phyloP scores from a whole-genome alignment of 2,113 vertebrate species.

The Halichoeres trimaculatus region DNA sequence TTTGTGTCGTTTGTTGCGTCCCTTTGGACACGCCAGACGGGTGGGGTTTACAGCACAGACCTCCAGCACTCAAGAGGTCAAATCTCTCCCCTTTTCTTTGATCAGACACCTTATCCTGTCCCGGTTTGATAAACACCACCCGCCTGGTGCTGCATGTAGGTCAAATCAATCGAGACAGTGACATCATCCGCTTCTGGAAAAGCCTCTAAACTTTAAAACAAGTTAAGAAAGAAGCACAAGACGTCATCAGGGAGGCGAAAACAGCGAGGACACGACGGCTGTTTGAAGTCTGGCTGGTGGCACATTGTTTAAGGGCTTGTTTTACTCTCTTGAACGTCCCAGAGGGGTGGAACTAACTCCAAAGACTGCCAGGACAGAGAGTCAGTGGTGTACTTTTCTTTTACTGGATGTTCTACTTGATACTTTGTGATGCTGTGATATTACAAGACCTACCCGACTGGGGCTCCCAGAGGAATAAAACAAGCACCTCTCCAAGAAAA shows the following conservation, averaged over 20 bases:
- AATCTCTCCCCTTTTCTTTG: conserved; percentile 31
- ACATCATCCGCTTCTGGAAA: conserved; percentile 35
- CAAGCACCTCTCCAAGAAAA: conserved; percentile 12
- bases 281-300: conserved; percentile 6
- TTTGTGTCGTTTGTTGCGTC: conserved; percentile 62
- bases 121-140: conserved; percentile 40
- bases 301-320: conserved; percentile 6
- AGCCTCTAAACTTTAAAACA: conserved; percentile 14
- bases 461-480: conserved; percentile 34
- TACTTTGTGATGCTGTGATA: background rate
- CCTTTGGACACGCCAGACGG: conserved; percentile 21
- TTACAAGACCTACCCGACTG: conserved; percentile 26
- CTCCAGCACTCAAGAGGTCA: conserved; percentile 11
- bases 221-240: background rate
- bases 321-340: background rate
- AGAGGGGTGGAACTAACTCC: conserved; percentile 6
- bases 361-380: background rate
- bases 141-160: conserved; percentile 55
- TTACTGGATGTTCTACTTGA: background rate
- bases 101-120: conserved; percentile 40
- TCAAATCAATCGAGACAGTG: conserved; percentile 43
- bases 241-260: background rate
- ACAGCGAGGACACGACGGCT: background rate
- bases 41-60: conserved; percentile 22
- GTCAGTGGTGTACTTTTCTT: background rate